Base-by-base conservation (phyloP, 2,888 invertebrate genomes). In the Anticlea derivata region DNA sequence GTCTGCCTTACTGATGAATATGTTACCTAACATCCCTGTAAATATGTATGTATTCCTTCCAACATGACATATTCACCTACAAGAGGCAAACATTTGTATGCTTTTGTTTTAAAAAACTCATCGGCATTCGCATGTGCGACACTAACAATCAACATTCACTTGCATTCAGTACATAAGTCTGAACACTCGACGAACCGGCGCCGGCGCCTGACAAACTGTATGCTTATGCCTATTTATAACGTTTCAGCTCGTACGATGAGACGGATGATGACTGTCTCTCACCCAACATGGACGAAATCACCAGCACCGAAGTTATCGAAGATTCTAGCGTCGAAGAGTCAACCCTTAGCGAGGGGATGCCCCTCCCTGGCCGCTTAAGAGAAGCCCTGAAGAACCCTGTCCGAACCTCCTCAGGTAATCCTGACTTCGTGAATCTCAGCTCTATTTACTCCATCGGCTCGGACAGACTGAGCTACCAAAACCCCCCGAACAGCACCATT, bases 201-300 rank as follows among this genome's bases (percentile, higher is more conserved):
- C 23, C 27, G n/a, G 11, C 35, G n/a, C 6, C 26, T 23, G 17
- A 5, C 7, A 11, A 33, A 7, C 22, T 7, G 7, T 10, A 31
- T 37, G 5, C 27, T 51, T 20, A 47, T 8, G n/a, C 7, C 1
- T 2, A n/a, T n/a, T 24, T 44, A 35, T 59, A 35, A 38, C 50
- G 10, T 84, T 92, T 33, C 91, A 93, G 93, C 93, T 93, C 93
- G 76, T 93, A 93, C 92, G 93, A 93, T 93, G 93, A 93, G 79
- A 93, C 92, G 31, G 93, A 92, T 63, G 94, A 94, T 55, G 94
- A 94, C 75, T 91, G 92, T 61, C 88, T 94, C 57, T 94, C 94
- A 54, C 94, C 94, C 60, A 94, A 94, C 75, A 71, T 94, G 68
- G 94, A 94, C 73, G 92, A 92, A 54, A 91, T 93, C 61, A 85